A percentile compares a stretch with the other conserved stretches of the same genome.
Evolutionary conservation across 2,113 vertebrate species (phyloP).

Genomic region (Muntiacus muntjak): DNA sequence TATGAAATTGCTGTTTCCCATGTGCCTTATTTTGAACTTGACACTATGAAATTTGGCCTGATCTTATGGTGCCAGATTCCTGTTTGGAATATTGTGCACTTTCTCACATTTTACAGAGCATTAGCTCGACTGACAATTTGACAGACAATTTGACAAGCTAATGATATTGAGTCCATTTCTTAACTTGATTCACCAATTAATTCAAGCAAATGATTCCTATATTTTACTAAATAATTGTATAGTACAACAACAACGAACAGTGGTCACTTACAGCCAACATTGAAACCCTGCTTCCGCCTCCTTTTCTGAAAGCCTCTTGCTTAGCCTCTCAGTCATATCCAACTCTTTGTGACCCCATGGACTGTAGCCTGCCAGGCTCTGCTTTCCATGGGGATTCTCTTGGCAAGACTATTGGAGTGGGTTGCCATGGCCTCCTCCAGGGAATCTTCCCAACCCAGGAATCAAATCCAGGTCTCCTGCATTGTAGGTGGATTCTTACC

Average conservation of each 20-base stretch:
- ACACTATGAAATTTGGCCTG: not conserved
- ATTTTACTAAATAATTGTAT: not conserved
- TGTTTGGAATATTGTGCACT: not conserved
- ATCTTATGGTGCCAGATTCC: not conserved
- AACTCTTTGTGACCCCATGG: not conserved
- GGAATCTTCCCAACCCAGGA: not conserved
- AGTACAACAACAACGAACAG: not conserved
- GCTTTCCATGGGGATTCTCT: not conserved
- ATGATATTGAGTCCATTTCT: not conserved
- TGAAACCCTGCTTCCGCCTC: not conserved
- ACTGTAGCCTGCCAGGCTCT: not conserved
- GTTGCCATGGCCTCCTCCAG: not conserved
- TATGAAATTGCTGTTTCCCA: constrained; percentile 23
- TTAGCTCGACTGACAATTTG: not conserved
- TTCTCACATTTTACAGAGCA: not conserved
- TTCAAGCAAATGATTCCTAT: not conserved
- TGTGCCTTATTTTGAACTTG: constrained; percentile 3
- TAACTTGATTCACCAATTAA: not conserved
- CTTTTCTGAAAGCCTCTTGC: not conserved
- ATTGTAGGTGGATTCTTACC: not conserved
- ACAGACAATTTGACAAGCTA: not conserved
- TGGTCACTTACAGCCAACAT: not conserved
- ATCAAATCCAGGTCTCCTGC: not conserved
- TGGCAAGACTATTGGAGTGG: not conserved
- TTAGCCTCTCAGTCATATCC: not conserved